Evolutionary conservation across 1,140 invertebrate species (phyloP).

Genomic region (Pantala flavescens): DNA sequence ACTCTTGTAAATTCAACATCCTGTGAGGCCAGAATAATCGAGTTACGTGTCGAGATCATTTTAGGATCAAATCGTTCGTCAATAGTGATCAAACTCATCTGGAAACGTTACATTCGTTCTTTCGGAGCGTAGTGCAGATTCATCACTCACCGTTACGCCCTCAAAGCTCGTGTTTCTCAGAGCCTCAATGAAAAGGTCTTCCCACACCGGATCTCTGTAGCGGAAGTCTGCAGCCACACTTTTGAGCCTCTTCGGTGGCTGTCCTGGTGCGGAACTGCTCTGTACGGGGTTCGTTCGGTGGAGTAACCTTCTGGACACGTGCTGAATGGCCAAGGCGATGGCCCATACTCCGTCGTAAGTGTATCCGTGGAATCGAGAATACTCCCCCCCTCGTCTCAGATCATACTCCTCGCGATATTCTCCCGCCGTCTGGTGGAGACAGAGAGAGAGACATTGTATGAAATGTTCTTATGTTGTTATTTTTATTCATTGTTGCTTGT

Average conservation of each 20-base stretch:
- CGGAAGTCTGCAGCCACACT: conserved; percentile 57
- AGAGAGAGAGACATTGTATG: background rate
- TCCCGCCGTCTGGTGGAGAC: conserved; percentile 61
- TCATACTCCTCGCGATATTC: conserved; percentile 82
- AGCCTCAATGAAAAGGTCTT: conserved; percentile 73
- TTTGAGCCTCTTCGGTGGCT: background rate
- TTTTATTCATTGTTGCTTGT: background rate
- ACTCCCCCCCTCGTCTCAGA: conserved; percentile 61
- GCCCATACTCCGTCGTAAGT: conserved; percentile 97
- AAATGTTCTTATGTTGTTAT: background rate
- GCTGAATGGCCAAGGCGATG: conserved; percentile 81
- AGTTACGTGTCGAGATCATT: too few relatives aligned
- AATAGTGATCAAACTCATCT: too few relatives aligned
- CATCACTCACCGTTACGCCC: conserved; percentile 76
- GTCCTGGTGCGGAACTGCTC: conserved; percentile 29
- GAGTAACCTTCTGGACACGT: conserved; percentile 58
- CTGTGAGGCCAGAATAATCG: too few relatives aligned
- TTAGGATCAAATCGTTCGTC: too few relatives aligned
- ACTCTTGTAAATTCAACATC: too few relatives aligned
- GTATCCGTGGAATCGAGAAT: conserved; percentile 92
- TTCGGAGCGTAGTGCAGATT: too few relatives aligned
- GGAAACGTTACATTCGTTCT: too few relatives aligned
- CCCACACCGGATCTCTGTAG: conserved; percentile 80
- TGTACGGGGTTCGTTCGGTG: conserved; percentile 50
- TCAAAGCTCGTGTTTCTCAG: conserved; percentile 84